Base-by-base conservation (phyloP, 2,888 invertebrate species). In the Strigamia transsilvanica region DNA sequence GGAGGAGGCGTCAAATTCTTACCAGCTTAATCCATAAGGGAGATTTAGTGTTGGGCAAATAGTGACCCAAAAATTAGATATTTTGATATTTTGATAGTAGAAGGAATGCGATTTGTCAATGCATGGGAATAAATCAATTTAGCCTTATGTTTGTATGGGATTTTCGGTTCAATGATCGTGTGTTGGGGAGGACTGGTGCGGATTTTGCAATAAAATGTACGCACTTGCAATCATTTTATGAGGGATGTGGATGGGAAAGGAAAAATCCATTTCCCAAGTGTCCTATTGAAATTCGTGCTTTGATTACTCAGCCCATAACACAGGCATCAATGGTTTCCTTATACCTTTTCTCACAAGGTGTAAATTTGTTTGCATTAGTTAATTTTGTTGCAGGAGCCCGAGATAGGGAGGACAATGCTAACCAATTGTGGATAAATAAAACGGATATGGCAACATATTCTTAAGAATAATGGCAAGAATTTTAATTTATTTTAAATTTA, bases 231-330 rank as follows among this genome's bases (percentile, higher is more conserved):
- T 51, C 51, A n/a, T 51, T 51, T 51, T 51, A 51, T 51, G 51
- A 18, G 51, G 51, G 51, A 51, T 51, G 51, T 18, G 51, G 18
- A 46, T 46, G 46, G 46, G 46, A 46, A 13, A 51, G 18, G 18
- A 51, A 51, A 51, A 51, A 51, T 18, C 51, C 51, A 18, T 51
- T 51, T 51, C 51, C 51, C 51, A 5, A 51, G 51, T 51, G 51
- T 51, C 51, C 51, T 51, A 51, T 51, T 51, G 51, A 51, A 51
- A 51, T 51, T 10, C 51, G 51, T 18, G 18, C 18, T 51, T 2
- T 51, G 51, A 51, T 51, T 51, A 51, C 51, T 51, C 51, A 51
- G 51, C 51, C 51, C 51, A 51, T 51, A 51, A 51, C 51, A 10
- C 13, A 18, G 10, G 51, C 51, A 51, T 51, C 51, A 51, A 51